Base-by-base conservation (phyloP, 2,888 invertebrate species). In the Alloscopus bannaensis region DNA sequence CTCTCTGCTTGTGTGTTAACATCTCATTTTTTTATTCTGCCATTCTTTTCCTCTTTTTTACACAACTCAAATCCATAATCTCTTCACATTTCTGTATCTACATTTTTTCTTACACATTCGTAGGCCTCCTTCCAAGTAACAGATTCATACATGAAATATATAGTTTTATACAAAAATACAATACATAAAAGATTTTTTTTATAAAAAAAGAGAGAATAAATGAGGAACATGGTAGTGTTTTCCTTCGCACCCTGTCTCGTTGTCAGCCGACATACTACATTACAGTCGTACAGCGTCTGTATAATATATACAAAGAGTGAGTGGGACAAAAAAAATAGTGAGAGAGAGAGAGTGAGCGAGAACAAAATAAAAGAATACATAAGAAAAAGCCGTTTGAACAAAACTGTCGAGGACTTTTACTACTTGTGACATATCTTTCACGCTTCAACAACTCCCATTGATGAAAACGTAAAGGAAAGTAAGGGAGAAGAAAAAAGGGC, bases 361-460 rank as follows among this genome's bases (percentile, higher is more conserved):
- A 65, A 31, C 6, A 64, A 68, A 57, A 29, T 28, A 71, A 55
- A 64, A 66, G 65, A 71, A 78, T 60, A 59, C 65, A 59, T 52
- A 69, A 79, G 57, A 72, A n/a, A n/a, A 79, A 62, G 72, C 69
- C 65, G 69, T 79, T 79, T 79, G 79, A 79, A 79, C 72, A 79
- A 77, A 79, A 79, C 79, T 79, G 79, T 79, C 79, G 79, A 79
- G 79, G 71, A 79, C 72, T 72, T 79, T 79, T 79, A 68, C 79
- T 79, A 79, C 72, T 79, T 79, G 72, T 79, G 72, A 79, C 79
- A 79, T 72, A 79, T 79, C 79, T 79, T 79, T 79, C 79, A 79
- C 79, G 79, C 79, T 79, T 79, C 79, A 79, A 79, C 79, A 79
- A 79, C 72, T 79, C 72, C 79, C 79, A 79, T 79, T 79, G 79